These are phyloP conservation scores for Melitaea athalia DNA, from an alignment of 2,888 invertebrate species.

Conservation along the genomic window DNA sequence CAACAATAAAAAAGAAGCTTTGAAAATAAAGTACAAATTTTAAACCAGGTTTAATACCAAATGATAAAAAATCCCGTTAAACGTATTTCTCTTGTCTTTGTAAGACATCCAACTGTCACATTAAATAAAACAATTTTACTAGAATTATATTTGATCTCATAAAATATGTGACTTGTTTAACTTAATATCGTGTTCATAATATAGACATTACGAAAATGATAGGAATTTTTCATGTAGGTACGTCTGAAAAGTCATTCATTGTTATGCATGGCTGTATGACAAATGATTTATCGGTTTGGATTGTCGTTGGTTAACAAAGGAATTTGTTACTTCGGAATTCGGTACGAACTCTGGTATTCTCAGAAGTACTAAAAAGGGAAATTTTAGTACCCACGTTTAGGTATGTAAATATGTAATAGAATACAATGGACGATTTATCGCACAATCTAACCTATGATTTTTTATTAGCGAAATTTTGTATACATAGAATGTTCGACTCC, in stretches of 20 bases:
- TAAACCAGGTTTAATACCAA: not conserved
- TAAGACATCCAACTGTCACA: conserved; percentile 11
- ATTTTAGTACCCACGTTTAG: conserved; percentile 27
- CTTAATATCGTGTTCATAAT: conserved; percentile 8
- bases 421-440: conserved; percentile 27
- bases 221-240: conserved; percentile 25
- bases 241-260: conserved; percentile 30
- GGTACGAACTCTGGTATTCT: conserved; percentile 30
- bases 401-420: conserved; percentile 25
- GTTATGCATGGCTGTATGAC: conserved; percentile 27
- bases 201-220: conserved; percentile 28
- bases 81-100: conserved; percentile 5
- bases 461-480: not conserved
- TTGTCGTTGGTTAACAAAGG: conserved; percentile 30
- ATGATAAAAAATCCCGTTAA: not conserved
- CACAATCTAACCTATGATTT: conserved; percentile 7
- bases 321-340: conserved; percentile 32
- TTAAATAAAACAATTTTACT: conserved; percentile 5
- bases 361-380: conserved; percentile 20
- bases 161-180: conserved; percentile 24
- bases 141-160: conserved; percentile 12
- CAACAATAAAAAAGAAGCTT: not conserved
- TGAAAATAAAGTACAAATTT: not conserved
- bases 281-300: conserved; percentile 35
- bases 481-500: not conserved